Conservation (phyloP, 2,888 invertebrate genomes). For the Polydrusus tereticollis region DNA sequence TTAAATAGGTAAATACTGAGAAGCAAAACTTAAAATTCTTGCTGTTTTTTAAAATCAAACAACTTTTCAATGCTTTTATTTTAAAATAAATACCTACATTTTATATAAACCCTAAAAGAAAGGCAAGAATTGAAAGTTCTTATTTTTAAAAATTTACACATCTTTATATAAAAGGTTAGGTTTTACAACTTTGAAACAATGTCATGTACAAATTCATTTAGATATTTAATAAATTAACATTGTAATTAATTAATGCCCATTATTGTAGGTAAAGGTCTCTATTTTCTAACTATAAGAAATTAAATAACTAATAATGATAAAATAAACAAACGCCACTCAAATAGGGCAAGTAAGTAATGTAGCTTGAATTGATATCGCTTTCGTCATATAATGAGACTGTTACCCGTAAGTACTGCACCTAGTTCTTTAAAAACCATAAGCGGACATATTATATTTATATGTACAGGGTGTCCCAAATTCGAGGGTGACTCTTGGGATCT, state of each 20-base stretch:
- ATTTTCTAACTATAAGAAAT: no score
- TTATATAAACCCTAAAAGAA: background rate
- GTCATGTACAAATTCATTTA: slow-evolving; percentile 34
- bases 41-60: background rate
- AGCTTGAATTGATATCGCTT: no score
- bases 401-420: no score
- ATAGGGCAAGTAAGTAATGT: no score
- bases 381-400: no score
- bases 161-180: background rate
- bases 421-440: no score
- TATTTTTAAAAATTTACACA: slow-evolving; percentile 2
- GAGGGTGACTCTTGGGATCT: no score
- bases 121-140: background rate
- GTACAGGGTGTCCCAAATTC: no score
- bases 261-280: no score
- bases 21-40: slow-evolving; percentile 14
- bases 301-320: background rate
- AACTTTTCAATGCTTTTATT: background rate
- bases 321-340: no score
- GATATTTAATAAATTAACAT: background rate
- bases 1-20: slow-evolving; percentile 15
- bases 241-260: background rate
- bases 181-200: slow-evolving; percentile 9
- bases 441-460: no score
- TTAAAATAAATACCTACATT: background rate